Conservation (phyloP, 2,888 invertebrate species). For the Alviniconcha strummeri region DNA sequence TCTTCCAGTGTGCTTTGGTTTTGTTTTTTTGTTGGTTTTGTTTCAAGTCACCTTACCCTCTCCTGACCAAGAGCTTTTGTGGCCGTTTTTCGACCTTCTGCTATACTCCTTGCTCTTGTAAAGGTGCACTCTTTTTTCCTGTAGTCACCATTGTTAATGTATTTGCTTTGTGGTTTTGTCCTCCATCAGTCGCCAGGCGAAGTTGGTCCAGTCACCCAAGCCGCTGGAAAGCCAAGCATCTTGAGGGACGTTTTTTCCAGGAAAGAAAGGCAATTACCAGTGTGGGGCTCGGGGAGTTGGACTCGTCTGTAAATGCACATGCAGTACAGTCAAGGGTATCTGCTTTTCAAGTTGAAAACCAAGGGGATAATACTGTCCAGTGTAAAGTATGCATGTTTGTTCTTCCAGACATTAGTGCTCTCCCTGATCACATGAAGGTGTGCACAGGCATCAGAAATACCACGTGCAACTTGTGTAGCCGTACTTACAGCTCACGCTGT, state of each 20-base stretch:
- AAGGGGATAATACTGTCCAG: conserved; percentile 5
- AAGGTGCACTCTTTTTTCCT: background rate
- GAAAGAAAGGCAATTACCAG: background rate
- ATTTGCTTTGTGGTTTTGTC: conserved; percentile 1
- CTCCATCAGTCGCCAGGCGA: conserved; percentile 9
- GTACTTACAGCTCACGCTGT: conserved; percentile 39
- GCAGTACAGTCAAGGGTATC: background rate
- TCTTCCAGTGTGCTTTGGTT: too few relatives aligned
- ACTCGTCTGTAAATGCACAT: background rate
- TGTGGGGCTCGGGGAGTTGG: background rate
- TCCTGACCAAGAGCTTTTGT: too few relatives aligned
- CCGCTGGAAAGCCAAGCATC: background rate
- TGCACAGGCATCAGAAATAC: conserved; percentile 22
- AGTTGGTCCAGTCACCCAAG: conserved; percentile 14
- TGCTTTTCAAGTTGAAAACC: background rate
- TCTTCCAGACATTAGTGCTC: conserved; percentile 3
- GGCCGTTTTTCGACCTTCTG: too few relatives aligned
- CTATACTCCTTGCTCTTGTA: too few relatives aligned
- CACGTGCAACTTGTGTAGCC: conserved; percentile 38
- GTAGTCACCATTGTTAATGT: background rate
- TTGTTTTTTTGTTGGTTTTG: background rate
- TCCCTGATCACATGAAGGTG: background rate
- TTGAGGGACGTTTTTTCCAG: background rate
- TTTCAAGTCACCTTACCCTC: too few relatives aligned
- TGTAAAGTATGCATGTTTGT: conserved; percentile 28